Base-by-base conservation (phyloP, 1,140 invertebrate species). In the Holcopasites calliopsidis region DNA sequence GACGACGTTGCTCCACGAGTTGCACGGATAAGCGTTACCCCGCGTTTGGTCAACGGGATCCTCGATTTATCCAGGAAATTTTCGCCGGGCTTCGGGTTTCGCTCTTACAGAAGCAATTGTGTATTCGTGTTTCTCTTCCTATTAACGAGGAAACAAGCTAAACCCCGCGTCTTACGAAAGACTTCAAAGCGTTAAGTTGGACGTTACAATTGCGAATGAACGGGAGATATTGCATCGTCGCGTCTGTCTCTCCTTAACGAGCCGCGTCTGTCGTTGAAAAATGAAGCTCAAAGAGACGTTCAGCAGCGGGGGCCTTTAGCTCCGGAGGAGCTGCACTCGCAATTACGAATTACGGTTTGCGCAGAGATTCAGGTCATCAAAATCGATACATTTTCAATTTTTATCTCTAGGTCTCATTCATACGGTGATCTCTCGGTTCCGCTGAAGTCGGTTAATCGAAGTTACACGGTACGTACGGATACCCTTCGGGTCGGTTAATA, bases 401-500 rank as follows among this genome's bases (percentile, higher is more conserved):
- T n/a, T n/a, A n/a, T n/a, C n/a, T n/a, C n/a, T n/a, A n/a, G n/a
- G n/a, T n/a, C n/a, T n/a, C n/a, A n/a, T n/a, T n/a, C n/a, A n/a
- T n/a, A n/a, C n/a, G n/a, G n/a, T n/a, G n/a, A n/a, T n/a, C n/a
- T 74, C 71, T 49, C 44, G 65, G 70, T 35, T 74, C n/a, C 71
- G 65, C 18, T 38, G 71, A 66, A 74, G 65, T 74, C 71, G 66
- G 40, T 62, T 60, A n/a, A 54, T 55, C 31, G 61, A n/a, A n/a
- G n/a, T n/a, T 3, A 28, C 28, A 18, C 4, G 35, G 35, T 72
- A 64, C 70, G 50, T 66, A 66, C 44, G 71, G 65, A 65, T 55
- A 74, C 66, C 65, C 71, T 3, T 21, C 38, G 38, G 10, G 47
- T 7, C 21, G 71, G 71, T 74, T 74, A 74, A 74, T 74, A 74